Percentiles rank a stretch among this genome's conserved stretches.
phyloP scores from a whole-genome alignment of 2,888 invertebrate genomes.

The Desoria tigrina region DNA sequence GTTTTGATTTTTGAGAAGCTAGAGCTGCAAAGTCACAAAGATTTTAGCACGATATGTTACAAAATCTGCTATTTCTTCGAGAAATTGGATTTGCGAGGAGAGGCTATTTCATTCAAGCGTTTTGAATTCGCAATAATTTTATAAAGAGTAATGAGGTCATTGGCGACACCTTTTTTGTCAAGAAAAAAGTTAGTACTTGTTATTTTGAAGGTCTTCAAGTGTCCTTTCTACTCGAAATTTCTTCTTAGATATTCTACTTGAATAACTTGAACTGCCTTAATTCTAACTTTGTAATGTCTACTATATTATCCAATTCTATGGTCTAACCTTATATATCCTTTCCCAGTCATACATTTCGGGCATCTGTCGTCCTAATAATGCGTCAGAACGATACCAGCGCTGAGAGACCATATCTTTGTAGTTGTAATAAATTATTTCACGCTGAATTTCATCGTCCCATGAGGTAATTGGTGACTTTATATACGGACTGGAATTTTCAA shows the following conservation, averaged over 20 bases:
- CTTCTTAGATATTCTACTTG: neutral
- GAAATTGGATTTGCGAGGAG: too few relatives aligned
- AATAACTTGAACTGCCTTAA: neutral
- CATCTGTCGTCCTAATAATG: slow-evolving; percentile 61
- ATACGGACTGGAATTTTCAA: slow-evolving; percentile 55
- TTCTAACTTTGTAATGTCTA: neutral
- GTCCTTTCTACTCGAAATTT: too few relatives aligned
- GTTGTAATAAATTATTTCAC: slow-evolving; percentile 69
- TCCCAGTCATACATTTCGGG: slow-evolving; percentile 82
- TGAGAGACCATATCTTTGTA: slow-evolving; percentile 72
- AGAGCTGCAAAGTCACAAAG: too few relatives aligned
- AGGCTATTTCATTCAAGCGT: too few relatives aligned
- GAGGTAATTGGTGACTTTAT: slow-evolving; percentile 68
- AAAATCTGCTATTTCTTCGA: too few relatives aligned
- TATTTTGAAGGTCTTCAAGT: too few relatives aligned
- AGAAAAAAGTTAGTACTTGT: too few relatives aligned
- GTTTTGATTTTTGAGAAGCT: too few relatives aligned
- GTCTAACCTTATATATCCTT: slow-evolving; percentile 68
- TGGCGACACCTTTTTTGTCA: too few relatives aligned
- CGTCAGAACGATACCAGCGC: slow-evolving; percentile 57
- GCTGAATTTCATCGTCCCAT: slow-evolving; percentile 65
- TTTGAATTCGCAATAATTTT: too few relatives aligned
- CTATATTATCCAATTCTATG: neutral
- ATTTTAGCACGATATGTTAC: too few relatives aligned
- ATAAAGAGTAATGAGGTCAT: too few relatives aligned